Evolutionary conservation across 2,797 vertebrate species (phyloP), one percentile per base, ranked within the genome.

Genomic region (Bryconaethiops microstoma): DNA sequence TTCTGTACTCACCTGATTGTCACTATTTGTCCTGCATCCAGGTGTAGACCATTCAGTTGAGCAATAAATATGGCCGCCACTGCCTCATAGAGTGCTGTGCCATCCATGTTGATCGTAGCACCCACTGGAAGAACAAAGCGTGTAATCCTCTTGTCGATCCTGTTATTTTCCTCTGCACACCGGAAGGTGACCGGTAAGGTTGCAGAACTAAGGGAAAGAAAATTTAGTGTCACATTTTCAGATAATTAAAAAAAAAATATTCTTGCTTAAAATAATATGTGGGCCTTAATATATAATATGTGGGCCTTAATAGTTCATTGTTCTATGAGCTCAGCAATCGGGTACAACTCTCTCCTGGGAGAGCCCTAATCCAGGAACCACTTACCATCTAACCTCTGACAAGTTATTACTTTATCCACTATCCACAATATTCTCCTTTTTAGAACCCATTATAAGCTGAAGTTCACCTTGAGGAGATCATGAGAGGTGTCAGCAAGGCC

Each of bases 81-180:
- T 0, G 98, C 98, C 88, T 99, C 98, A 0, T 99, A 99, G 40
- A 99, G 95, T 0, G 98, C 97, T 0, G 97, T 99, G 64, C 97
- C 98, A 0, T 99, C 98, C 98, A 99, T 99, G 93, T 99, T 99
- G 83, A 99, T 98, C 67, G 98, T 99, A 83, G 98, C 97, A 12
- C 98, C 98, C 2, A 99, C 97, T 0, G 98, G 98, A 79, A 99
- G 92, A 84, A 99, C 96, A 0, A 99, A 99, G 81, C 98, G 95
- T 0, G 97, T 99, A 92, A 99, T 99, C 80, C 98, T 94, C 90
- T 96, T 98, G 92, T 99, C 97, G 0, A 99, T 93, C 0, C 82
- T 86, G 79, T 98, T 98, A 89, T 98, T 98, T 78, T 98, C 97
- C 90, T 99, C 98, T 0, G 96, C 95, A 78, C 98, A 99, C 64